Evolutionary conservation across 2,113 vertebrate species (phyloP), one percentile per base, ranked within the genome.

Genomic region (Eulacestoma nigropectus): DNA sequence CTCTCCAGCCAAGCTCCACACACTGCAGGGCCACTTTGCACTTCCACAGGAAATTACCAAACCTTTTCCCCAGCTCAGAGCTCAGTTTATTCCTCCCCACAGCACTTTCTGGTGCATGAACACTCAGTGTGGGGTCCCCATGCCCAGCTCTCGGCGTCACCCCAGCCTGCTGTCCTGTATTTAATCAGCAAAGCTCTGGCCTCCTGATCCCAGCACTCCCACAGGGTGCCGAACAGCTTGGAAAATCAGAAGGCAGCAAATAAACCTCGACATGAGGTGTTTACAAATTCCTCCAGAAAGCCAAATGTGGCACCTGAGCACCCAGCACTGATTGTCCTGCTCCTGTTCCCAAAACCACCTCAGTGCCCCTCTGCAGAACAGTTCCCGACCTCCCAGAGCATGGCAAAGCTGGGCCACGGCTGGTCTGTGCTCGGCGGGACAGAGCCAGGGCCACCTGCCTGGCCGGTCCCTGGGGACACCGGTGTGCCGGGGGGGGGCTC

Each of bases 341-440:
- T 21, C 42, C 60, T 32, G 14, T 42, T 84, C 37, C 80, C 65
- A n/a, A 74, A 70, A 8, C 4, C 42, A 13, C 22, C 14, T 16
- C 42, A 11, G 47, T 1, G 20, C 27, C 25, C 41, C 80, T 37
- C 59, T 46, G 79, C 72, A 53, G 76, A 30, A 20, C 64, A 41
- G 7, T 27, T 80, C 29, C 79, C 0, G 4, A 11, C 1, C 7
- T 13, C 21, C 10, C 8, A 14, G 39, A 15, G 53, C 72, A 5
- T 3, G 1, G 53, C 23, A 10, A 11, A 25, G 41, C 26, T 0
- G 25, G 21, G 39, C 23, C 30, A 6, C 0, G 18, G 52, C 47
- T 13, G 53, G 1, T 17, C 25, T 5, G 53, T 37, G 52, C 16
- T 41, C 3, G 37, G 5, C 30, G 16, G 62, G 46, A 13, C 10